phyloP scores from a whole-genome alignment of 2,797 vertebrate species.

The Hipposideros larvatus region DNA sequence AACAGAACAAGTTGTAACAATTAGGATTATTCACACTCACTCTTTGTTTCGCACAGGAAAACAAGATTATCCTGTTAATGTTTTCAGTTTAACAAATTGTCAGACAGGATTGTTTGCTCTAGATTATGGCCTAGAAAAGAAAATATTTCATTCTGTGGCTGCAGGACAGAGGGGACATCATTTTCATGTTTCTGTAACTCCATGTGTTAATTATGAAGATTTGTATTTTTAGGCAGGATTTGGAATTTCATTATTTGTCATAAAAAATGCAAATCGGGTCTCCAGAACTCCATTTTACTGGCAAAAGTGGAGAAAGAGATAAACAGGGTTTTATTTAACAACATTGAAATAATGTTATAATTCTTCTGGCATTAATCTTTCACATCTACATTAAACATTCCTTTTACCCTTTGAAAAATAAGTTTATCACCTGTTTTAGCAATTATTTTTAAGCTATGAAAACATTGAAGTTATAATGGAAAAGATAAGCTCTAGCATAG shows the following conservation, averaged over 20 bases:
- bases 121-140: background rate
- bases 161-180: background rate
- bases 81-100: constrained; percentile 18
- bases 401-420: constrained; percentile 41
- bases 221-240: background rate
- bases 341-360: background rate
- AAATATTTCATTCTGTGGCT: background rate
- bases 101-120: background rate
- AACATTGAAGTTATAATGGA: background rate
- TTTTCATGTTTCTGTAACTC: background rate
- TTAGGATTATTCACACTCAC: background rate
- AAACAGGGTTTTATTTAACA: constrained; percentile 43
- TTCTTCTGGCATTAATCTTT: background rate
- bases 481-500: background rate
- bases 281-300: constrained; percentile 34
- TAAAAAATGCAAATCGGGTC: background rate
- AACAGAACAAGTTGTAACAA: background rate
- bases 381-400: background rate
- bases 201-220: constrained; percentile 39
- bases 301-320: background rate
- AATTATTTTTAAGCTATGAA: background rate
- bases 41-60: constrained; percentile 12
- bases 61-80: background rate
- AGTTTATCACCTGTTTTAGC: background rate
- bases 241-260: constrained; percentile 28